phyloP scores from a whole-genome alignment of 2,888 invertebrate species.

The Andrena haemorrhoa region DNA sequence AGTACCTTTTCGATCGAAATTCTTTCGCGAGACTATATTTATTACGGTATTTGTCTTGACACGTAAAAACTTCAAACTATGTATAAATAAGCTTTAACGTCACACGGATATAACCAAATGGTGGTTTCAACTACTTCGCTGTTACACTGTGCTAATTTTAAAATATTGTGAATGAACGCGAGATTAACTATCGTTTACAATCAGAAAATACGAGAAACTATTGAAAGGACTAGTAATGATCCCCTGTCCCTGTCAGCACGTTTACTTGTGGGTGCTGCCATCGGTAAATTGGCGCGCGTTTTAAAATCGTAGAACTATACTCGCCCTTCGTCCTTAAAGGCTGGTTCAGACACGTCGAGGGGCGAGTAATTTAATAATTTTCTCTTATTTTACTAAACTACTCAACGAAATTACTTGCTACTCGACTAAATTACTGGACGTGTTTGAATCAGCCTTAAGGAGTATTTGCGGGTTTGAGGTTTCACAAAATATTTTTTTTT shows the following conservation, averaged over 20 bases:
- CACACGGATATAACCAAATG: slow-evolving; percentile 10
- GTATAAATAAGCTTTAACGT: neutral
- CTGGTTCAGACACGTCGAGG: too few relatives aligned
- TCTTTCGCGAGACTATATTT: slow-evolving; percentile 15
- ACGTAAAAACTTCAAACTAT: neutral
- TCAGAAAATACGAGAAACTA: slow-evolving; percentile 32
- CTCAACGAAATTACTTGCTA: too few relatives aligned
- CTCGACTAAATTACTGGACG: too few relatives aligned
- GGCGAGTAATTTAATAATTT: too few relatives aligned
- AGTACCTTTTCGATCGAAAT: neutral
- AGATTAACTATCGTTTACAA: slow-evolving; percentile 23
- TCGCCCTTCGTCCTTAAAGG: too few relatives aligned
- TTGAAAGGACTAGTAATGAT: slow-evolving; percentile 23
- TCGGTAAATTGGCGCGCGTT: slow-evolving; percentile 14
- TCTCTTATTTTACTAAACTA: too few relatives aligned
- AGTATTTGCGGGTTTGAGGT: too few relatives aligned
- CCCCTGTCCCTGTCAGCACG: neutral
- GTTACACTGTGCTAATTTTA: neutral
- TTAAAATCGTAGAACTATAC: slow-evolving; percentile 12
- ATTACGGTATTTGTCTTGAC: neutral
- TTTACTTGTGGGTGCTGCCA: slow-evolving; percentile 23
- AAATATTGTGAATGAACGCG: slow-evolving; percentile 5
- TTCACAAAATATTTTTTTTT: too few relatives aligned
- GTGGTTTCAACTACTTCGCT: neutral
- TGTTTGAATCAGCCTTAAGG: too few relatives aligned